phyloP scores from a whole-genome alignment of 2,113 vertebrate genomes.

The Tragelaphus strepsiceros region DNA sequence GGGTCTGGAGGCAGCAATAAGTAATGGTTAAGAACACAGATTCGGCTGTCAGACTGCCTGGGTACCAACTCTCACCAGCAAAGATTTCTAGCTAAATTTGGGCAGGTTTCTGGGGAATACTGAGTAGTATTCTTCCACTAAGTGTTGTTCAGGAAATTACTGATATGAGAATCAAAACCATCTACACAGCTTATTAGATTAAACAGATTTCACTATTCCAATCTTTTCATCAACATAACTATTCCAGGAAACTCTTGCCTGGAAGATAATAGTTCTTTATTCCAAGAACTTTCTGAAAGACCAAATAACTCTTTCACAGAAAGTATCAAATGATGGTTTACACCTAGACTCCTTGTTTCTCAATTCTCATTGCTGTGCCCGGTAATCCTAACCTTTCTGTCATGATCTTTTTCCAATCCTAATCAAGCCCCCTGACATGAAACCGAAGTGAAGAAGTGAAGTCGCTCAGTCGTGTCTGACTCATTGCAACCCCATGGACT shows the following conservation, averaged over 20 bases:
- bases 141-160: background rate
- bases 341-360: background rate
- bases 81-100: background rate
- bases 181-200: background rate
- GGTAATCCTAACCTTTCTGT: background rate
- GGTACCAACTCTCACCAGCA: background rate
- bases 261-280: conserved; percentile 15
- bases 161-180: background rate
- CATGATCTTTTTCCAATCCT: background rate
- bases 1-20: background rate
- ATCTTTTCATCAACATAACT: background rate
- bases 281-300: background rate
- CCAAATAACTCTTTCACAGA: background rate
- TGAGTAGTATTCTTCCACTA: background rate
- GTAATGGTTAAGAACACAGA: background rate
- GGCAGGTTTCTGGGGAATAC: background rate
- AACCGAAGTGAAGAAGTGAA: background rate
- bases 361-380: background rate
- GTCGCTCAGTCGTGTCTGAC: too few species aligned
- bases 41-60: background rate
- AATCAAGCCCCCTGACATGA: background rate
- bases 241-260: background rate
- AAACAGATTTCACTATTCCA: background rate
- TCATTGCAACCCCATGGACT: too few species aligned
- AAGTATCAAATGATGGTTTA: background rate